A percentile compares a stretch with the other conserved stretches of the same genome.
phyloP scores from a whole-genome alignment of 2,797 vertebrate genomes.

The Tarsius wallacei region DNA sequence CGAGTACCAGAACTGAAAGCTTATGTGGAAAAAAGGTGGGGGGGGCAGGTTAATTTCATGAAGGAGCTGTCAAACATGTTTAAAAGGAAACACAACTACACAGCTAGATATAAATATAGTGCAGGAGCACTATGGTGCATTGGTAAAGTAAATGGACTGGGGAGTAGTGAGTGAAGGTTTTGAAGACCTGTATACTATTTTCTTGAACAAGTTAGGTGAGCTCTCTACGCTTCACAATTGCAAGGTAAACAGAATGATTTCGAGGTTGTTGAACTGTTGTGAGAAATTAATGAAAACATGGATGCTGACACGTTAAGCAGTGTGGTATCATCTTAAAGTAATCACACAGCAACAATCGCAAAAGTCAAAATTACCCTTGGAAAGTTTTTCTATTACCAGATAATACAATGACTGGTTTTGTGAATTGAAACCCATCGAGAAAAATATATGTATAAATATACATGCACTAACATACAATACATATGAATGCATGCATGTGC shows the following conservation, averaged over 20 bases:
- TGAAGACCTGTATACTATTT: background rate
- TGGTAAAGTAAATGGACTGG: background rate
- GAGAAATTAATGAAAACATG: background rate
- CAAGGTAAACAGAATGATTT: background rate
- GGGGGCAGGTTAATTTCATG: background rate
- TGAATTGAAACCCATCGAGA: background rate
- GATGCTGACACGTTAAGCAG: background rate
- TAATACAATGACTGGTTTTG: background rate
- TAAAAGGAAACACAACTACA: background rate
- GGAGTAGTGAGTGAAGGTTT: background rate
- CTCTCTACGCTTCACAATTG: background rate
- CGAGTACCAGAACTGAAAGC: slow-evolving; percentile 15
- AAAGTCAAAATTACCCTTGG: background rate
- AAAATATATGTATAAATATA: background rate
- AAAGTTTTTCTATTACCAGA: background rate
- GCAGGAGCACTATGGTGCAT: fast-evolving
- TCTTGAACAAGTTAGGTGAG: background rate
- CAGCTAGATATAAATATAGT: background rate
- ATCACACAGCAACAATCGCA: background rate
- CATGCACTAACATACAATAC: background rate
- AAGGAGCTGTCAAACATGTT: slow-evolving; percentile 45
- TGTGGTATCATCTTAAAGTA: background rate
- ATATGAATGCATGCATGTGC: background rate
- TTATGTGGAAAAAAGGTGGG: background rate
- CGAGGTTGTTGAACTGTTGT: fast-evolving